Evolutionary conservation across 2,113 vertebrate species (phyloP).

Genomic region (Chlamydotis undulata): DNA sequence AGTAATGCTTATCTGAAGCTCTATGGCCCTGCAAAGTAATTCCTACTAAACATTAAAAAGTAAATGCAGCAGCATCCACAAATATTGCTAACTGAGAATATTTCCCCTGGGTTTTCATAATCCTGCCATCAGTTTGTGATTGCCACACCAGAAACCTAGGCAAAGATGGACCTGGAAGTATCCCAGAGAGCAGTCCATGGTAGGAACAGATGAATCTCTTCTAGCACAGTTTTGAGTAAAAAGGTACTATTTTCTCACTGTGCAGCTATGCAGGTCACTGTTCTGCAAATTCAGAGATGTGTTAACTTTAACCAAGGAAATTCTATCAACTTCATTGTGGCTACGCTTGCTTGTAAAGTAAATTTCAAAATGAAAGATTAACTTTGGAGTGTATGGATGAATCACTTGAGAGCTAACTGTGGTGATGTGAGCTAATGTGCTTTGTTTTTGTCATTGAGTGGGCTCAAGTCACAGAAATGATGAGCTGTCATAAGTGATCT

Average conservation of each 20-base stretch:
- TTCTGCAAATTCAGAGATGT: neutral
- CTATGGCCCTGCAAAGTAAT: neutral
- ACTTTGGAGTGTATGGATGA: neutral
- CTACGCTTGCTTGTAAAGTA: neutral
- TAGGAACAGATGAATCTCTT: neutral
- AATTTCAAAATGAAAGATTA: neutral
- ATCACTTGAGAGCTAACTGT: neutral
- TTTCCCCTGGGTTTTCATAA: neutral
- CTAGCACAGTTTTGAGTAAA: neutral
- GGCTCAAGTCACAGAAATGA: neutral
- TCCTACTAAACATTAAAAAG: neutral
- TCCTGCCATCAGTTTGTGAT: neutral
- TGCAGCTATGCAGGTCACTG: fast-evolving
- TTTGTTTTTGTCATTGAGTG: neutral
- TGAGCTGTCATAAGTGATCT: neutral
- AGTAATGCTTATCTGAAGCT: neutral
- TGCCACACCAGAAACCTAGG: neutral
- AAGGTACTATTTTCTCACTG: neutral
- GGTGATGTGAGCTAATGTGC: neutral
- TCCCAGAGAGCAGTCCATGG: neutral
- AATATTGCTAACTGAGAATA: neutral
- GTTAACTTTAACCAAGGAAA: neutral
- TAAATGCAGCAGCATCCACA: neutral
- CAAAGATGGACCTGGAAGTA: neutral
- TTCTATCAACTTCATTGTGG: neutral